Evolutionary conservation across 1,140 invertebrate genomes (phyloP).

Genomic region (Drosophila tani): DNA sequence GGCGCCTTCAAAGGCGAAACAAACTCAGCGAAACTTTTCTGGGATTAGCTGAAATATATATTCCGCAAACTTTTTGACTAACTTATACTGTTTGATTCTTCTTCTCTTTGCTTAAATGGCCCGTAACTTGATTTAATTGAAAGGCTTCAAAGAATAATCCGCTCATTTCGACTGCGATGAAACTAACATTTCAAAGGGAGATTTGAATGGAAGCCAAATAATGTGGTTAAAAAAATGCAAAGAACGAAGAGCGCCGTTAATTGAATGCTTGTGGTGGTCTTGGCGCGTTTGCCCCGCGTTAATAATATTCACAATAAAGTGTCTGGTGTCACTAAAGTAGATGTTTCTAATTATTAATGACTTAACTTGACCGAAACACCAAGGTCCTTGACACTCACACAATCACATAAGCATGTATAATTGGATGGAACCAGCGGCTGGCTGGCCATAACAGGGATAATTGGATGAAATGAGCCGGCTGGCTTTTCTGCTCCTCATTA

Average conservation of each 20-base stretch:
- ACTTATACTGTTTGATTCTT: slow-evolving; percentile 32
- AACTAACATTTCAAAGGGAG: slow-evolving; percentile 52
- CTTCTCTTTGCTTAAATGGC: slow-evolving; percentile 34
- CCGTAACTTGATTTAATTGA: slow-evolving; percentile 48
- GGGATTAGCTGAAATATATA: slow-evolving; percentile 43
- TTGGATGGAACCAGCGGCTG: slow-evolving; percentile 25
- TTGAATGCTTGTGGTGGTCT: slow-evolving; percentile 7
- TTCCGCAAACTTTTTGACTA: slow-evolving; percentile 47
- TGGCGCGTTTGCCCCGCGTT: neutral
- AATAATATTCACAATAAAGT: slow-evolving; percentile 18
- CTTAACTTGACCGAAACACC: slow-evolving; percentile 57
- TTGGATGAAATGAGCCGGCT: slow-evolving; percentile 67
- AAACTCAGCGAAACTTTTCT: slow-evolving; percentile 45
- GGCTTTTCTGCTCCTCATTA: slow-evolving; percentile 45
- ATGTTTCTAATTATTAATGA: slow-evolving; percentile 70
- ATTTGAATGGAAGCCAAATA: slow-evolving; percentile 22
- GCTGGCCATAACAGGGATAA: slow-evolving; percentile 49
- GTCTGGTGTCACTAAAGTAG: slow-evolving; percentile 10
- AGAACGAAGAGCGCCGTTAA: neutral
- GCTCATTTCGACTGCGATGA: slow-evolving; percentile 55
- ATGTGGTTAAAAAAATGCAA: slow-evolving; percentile 27
- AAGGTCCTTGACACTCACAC: slow-evolving; percentile 58
- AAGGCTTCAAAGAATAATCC: slow-evolving; percentile 55
- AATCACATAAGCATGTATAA: slow-evolving; percentile 17
- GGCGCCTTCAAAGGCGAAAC: slow-evolving; percentile 18